Percentiles rank a stretch among this genome's conserved stretches.
Conservation (phyloP, 2,797 vertebrate species). For the Phylloscopus collybita region DNA sequence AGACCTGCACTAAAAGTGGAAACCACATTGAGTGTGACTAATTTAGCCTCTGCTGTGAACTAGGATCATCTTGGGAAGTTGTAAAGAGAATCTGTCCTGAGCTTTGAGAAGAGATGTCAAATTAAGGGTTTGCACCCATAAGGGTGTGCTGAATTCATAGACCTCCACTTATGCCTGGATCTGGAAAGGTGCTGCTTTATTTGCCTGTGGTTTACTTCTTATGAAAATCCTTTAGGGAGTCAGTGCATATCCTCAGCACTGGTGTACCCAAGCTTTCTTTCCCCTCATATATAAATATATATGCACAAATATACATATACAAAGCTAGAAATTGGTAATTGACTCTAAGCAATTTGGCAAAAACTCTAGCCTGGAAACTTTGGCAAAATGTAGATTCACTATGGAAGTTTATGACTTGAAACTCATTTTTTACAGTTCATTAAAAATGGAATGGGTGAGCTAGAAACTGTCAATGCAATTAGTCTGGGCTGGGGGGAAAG, state of each 20-base stretch:
- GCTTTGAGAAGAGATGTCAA: not conserved
- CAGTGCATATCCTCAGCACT: not conserved
- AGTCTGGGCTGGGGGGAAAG: not conserved
- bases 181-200: not conserved
- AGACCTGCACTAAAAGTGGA: slow-evolving; percentile 7
- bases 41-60: not conserved
- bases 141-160: not conserved
- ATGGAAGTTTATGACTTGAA: not conserved
- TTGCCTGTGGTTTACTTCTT: not conserved
- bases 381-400: not conserved
- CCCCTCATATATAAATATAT: not conserved
- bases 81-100: not conserved
- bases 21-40: not conserved
- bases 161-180: not conserved
- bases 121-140: not conserved
- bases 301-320: not conserved
- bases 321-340: not conserved
- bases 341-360: not conserved
- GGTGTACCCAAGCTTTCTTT: not conserved
- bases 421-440: not conserved
- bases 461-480: not conserved
- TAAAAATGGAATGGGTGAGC: not conserved
- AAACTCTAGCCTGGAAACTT: not conserved
- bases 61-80: not conserved
- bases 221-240: not conserved